Evolutionary conservation across 2,888 invertebrate species (phyloP), one percentile per base, ranked within the genome.

Genomic region (Agrotis clavis): DNA sequence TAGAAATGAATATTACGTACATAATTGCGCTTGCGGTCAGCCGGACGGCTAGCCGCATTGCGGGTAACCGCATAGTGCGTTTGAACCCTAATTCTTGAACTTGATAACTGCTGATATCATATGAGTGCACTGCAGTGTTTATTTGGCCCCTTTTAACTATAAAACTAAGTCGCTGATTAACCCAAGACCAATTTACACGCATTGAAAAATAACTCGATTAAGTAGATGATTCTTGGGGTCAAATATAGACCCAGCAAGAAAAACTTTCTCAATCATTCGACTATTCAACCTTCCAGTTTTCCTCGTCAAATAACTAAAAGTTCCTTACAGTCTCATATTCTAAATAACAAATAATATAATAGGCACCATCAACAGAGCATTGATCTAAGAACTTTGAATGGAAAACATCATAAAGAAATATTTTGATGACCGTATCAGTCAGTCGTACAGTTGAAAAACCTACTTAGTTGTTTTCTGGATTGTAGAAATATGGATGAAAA

Each of bases 351-450:
- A 67, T 62, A 30, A 76, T 69, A 14, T 67, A 14, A 35, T 35
- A 19, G 45, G 14, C 19, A 30, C 63, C 35, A 72, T 72, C 73
- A 79, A 74, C 51, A 74, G 60, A 41, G 41, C 59, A 65, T 64
- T 74, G 66, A 68, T 68, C 77, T 60, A 50, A 72, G 70, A 80
- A 82, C 57, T 70, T 72, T 54, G 16, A 41, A 50, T 41, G 47
- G 84, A 68, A 80, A 82, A 86, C 77, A 86, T 73, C 63, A 60
- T 76, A 60, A 66, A 61, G 63, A 80, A 66, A 68, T 69, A 59
- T 53, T 72, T 67, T 83, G 65, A 45, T 54, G 67, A 47, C 30
- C 66, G 14, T 19, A 70, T 74, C 67, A 66, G 67, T 30, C 30
- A 4, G 1, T 35, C 61, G 50, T 16, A 57, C 19, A 35, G 21